These are phyloP conservation scores for Chrysina gloriosa DNA, from an alignment of 2,888 invertebrate genomes.

Conservation along the genomic window DNA sequence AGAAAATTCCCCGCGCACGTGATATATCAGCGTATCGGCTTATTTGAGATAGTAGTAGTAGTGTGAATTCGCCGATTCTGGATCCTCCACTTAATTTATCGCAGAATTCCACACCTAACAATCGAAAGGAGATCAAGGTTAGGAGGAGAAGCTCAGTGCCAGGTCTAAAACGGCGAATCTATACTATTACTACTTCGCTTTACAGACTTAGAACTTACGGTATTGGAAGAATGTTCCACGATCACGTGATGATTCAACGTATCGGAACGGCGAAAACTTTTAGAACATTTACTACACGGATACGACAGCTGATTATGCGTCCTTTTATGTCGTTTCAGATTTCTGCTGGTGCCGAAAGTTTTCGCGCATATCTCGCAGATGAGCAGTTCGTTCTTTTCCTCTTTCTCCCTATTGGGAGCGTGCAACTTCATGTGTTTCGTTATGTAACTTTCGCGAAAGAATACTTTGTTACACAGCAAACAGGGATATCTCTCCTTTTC, in stretches of 20 bases:
- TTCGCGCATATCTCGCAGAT: conserved; percentile 67
- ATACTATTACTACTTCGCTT: no score
- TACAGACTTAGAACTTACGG: no score
- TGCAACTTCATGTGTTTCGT: conserved; percentile 55
- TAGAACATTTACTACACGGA: conserved; percentile 51
- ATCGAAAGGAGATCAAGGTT: no score
- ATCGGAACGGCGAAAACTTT: conserved; percentile 50
- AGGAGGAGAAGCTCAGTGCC: no score
- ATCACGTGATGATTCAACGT: conserved; percentile 48
- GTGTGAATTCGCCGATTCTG: no score
- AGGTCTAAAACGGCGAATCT: no score
- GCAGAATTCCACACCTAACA: no score
- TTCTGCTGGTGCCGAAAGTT: conserved; percentile 61
- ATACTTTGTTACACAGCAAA: conserved; percentile 55
- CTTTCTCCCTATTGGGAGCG: conserved; percentile 41
- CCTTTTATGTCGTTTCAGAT: conserved; percentile 65
- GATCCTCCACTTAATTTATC: no score
- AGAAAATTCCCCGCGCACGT: no score
- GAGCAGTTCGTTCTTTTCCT: conserved; percentile 46
- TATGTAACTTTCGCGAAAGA: conserved; percentile 53
- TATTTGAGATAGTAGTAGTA: no score
- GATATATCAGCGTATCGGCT: no score
- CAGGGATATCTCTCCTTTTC: conserved; percentile 54
- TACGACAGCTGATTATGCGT: conserved; percentile 55
- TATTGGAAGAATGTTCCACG: conserved; percentile 41